Evolutionary conservation across 2,113 vertebrate species (phyloP).

Genomic region (Monarcha castaneiventris): DNA sequence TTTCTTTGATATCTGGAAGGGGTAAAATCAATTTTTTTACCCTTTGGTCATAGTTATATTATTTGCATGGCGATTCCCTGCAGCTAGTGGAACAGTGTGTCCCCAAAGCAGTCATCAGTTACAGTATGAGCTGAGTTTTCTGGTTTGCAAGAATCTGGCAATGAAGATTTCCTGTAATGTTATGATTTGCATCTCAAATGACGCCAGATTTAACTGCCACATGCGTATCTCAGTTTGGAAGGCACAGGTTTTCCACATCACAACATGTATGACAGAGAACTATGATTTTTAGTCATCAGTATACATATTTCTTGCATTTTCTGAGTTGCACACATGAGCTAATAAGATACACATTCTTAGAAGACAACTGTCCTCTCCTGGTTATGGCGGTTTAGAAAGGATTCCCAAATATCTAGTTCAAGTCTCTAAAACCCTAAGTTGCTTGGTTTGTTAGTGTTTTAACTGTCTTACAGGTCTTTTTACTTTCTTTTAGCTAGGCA

Average conservation of each 20-base stretch:
- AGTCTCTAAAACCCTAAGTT: not conserved
- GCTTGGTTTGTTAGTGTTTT: not conserved
- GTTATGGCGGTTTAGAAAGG: not conserved
- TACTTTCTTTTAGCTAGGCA: not conserved
- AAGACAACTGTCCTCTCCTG: not conserved
- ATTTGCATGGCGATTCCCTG: not conserved
- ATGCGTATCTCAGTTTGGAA: not conserved
- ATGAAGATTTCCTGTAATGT: not conserved
- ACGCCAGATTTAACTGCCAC: not conserved
- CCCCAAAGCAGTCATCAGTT: not conserved
- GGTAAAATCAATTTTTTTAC: not conserved
- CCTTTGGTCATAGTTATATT: not conserved
- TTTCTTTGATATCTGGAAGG: constrained; percentile 3
- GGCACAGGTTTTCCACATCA: not conserved
- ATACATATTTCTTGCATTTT: not conserved
- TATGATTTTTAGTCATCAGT: not conserved
- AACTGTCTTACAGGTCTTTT: not conserved
- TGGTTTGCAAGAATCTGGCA: not conserved
- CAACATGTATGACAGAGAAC: not conserved
- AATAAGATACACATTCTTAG: not conserved
- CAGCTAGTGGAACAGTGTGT: not conserved
- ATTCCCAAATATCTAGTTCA: not conserved
- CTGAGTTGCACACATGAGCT: not conserved
- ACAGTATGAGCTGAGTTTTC: not conserved
- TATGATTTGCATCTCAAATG: not conserved